These are phyloP conservation scores for Steinernema carpocapsae DNA, from an alignment of 2,888 invertebrate species.

Conservation along the genomic window DNA sequence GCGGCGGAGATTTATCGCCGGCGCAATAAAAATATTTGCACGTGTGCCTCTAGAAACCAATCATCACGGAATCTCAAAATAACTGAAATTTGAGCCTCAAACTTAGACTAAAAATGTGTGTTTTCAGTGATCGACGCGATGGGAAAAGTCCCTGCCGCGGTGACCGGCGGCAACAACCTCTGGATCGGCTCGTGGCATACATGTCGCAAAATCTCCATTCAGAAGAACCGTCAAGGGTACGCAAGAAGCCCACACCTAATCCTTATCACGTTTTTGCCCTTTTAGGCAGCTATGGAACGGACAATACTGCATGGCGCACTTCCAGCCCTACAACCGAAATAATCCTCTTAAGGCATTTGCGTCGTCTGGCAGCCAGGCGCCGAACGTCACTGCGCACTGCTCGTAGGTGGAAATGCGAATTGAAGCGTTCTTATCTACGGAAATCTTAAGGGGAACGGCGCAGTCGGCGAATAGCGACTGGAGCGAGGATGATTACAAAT, in stretches of 20 bases:
- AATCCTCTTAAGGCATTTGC: constrained; percentile 63
- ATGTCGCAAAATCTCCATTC: constrained; percentile 64
- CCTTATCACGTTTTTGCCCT: too few species aligned
- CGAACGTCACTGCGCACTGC: constrained; percentile 46
- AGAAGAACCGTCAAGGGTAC: constrained; percentile 66
- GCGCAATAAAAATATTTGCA: too few species aligned
- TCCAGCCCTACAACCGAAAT: constrained; percentile 65
- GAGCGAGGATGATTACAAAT: constrained; percentile 56
- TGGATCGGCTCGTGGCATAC: constrained; percentile 69
- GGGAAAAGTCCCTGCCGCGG: constrained; percentile 68
- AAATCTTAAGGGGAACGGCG: neutral
- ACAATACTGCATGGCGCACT: constrained; percentile 67
- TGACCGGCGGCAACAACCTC: constrained; percentile 69
- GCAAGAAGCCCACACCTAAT: constrained; percentile 22
- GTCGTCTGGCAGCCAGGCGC: constrained; percentile 38
- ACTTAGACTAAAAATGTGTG: too few species aligned
- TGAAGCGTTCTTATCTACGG: too few species aligned
- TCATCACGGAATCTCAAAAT: too few species aligned
- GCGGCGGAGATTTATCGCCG: too few species aligned
- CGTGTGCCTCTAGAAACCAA: too few species aligned
- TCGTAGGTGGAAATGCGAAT: too few species aligned
- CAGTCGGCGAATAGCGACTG: constrained; percentile 40
- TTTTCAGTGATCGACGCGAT: constrained; percentile 67
- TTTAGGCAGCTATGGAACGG: constrained; percentile 65
- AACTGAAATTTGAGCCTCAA: too few species aligned